Conservation (phyloP, 1,140 invertebrate species). For the Heterodera schachtii region DNA sequence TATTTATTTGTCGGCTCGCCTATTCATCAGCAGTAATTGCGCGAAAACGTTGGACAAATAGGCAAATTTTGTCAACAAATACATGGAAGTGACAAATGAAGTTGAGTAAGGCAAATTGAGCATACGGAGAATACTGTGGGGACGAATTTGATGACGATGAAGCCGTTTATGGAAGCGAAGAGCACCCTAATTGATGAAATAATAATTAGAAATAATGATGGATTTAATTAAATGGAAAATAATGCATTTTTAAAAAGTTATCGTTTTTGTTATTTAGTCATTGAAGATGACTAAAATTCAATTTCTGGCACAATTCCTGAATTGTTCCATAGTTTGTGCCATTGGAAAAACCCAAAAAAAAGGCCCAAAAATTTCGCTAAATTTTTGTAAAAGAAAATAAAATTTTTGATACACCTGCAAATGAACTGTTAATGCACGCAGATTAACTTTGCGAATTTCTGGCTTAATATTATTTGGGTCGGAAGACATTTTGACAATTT, state of each 20-base stretch:
- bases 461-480: constrained; percentile 60
- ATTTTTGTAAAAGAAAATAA: neutral
- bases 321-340: no score
- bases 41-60: constrained; percentile 40
- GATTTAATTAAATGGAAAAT: no score
- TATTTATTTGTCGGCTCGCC: constrained; percentile 4
- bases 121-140: constrained; percentile 47
- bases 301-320: no score
- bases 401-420: constrained; percentile 28
- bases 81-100: constrained; percentile 56
- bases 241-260: no score
- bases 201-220: no score
- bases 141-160: constrained; percentile 47
- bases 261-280: no score
- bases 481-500: constrained; percentile 49
- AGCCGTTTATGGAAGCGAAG: constrained; percentile 55
- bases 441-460: constrained; percentile 52
- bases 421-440: constrained; percentile 47
- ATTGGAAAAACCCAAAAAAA: no score
- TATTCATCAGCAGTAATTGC: constrained; percentile 49
- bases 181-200: constrained; percentile 41
- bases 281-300: no score
- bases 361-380: no score
- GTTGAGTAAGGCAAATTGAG: constrained; percentile 58
- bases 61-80: constrained; percentile 54